Conservation (phyloP, 1,140 invertebrate genomes). For the Fopius arisanus region DNA sequence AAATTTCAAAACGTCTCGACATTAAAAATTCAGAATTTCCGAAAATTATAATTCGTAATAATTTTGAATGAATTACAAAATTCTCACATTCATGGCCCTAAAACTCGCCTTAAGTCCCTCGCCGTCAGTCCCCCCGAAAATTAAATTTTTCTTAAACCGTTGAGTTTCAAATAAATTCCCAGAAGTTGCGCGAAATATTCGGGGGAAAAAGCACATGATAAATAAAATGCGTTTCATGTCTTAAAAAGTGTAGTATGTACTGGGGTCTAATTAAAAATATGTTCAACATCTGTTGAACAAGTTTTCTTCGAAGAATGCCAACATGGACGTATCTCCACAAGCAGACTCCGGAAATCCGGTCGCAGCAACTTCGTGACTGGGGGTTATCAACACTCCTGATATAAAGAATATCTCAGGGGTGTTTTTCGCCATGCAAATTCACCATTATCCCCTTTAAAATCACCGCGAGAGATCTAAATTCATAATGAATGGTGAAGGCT, state of each 20-base stretch:
- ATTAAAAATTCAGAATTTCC: too few species aligned
- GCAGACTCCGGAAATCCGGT: neutral
- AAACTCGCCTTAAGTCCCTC: too few species aligned
- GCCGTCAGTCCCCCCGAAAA: too few species aligned
- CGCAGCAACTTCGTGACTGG: neutral
- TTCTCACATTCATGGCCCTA: too few species aligned
- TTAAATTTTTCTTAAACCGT: too few species aligned
- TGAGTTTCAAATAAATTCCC: too few species aligned
- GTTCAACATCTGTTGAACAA: neutral
- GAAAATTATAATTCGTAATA: too few species aligned
- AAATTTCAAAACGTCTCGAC: too few species aligned
- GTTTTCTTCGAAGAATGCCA: neutral
- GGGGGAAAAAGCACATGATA: too few species aligned
- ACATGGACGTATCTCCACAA: neutral
- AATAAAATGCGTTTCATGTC: too few species aligned
- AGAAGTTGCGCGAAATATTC: too few species aligned
- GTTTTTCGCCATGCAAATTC: neutral
- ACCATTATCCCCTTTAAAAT: neutral
- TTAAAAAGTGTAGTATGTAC: neutral
- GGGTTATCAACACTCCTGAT: neutral
- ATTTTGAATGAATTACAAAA: too few species aligned
- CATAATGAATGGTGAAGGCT: neutral
- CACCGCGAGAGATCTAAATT: neutral
- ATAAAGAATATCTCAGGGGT: neutral
- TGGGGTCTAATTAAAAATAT: neutral